These are phyloP conservation scores for Drosophila birchii DNA, from an alignment of 2,888 invertebrate species.

Conservation along the genomic window DNA sequence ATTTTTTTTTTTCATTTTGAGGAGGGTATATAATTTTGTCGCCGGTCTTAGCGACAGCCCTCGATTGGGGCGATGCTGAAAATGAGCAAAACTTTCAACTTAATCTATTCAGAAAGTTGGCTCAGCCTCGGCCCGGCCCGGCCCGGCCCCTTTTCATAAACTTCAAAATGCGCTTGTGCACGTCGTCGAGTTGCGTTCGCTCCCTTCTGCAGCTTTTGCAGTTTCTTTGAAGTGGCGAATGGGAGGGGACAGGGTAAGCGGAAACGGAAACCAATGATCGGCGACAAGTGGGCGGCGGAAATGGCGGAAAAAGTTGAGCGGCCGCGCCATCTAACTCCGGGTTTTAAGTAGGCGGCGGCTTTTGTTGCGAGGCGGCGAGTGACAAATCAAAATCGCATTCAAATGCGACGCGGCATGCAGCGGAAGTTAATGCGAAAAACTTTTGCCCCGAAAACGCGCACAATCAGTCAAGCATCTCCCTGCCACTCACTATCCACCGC, in stretches of 20 bases:
- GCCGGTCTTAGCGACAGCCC: conserved; percentile 55
- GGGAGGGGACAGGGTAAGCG: conserved; percentile 8
- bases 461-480: conserved; percentile 72
- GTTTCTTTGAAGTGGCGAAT: conserved; percentile 42
- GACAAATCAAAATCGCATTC: conserved; percentile 82
- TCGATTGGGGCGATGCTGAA: conserved; percentile 73
- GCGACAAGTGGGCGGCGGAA: conserved; percentile 77
- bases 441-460: conserved; percentile 62
- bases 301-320: conserved; percentile 59
- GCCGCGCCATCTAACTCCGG: conserved; percentile 49
- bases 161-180: conserved; percentile 81
- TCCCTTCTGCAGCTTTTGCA: conserved; percentile 25
- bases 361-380: conserved; percentile 76
- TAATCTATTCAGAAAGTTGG: conserved; percentile 82
- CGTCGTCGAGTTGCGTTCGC: conserved; percentile 64
- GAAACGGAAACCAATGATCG: conserved; percentile 81
- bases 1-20: conserved; percentile 5
- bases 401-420: conserved; percentile 79
- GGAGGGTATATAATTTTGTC: conserved; percentile 41
- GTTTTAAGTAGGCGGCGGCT: conserved; percentile 78
- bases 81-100: conserved; percentile 81
- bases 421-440: conserved; percentile 80
- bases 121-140: conserved; percentile 19
- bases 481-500: background rate
- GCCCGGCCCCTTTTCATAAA: conserved; percentile 77